Conservation (phyloP, 2,113 vertebrate genomes). For the Platycercus adscitus region DNA sequence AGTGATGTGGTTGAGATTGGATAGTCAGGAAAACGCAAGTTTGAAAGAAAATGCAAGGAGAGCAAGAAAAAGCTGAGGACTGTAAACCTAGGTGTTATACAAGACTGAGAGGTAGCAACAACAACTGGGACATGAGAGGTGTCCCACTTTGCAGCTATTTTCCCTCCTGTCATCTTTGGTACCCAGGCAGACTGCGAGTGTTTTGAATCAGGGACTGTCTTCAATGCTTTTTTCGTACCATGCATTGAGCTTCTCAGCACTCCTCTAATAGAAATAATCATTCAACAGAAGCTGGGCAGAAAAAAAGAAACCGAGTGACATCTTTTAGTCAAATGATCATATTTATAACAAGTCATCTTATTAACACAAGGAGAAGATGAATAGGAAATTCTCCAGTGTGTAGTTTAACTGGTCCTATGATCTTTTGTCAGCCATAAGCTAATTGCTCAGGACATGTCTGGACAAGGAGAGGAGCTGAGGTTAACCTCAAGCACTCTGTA, state of each 20-base stretch:
- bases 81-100: accelerated
- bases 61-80: neutral
- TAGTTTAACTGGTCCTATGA: neutral
- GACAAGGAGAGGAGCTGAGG: slow-evolving; percentile 40
- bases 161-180: neutral
- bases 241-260: neutral
- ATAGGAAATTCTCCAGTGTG: neutral
- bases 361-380: neutral
- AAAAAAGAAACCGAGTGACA: neutral
- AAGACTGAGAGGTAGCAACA: neutral
- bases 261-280: neutral
- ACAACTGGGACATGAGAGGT: neutral
- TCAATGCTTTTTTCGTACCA: neutral
- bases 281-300: neutral
- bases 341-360: neutral
- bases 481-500: neutral
- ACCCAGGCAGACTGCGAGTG: neutral
- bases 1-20: neutral
- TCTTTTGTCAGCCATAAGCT: slow-evolving; percentile 11
- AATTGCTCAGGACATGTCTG: neutral
- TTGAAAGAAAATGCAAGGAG: neutral
- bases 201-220: neutral
- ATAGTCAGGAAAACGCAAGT: neutral
- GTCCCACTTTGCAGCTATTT: neutral
- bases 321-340: neutral